These are phyloP conservation scores for Mixornis gularis DNA, from an alignment of 2,113 vertebrate species.

Conservation along the genomic window DNA sequence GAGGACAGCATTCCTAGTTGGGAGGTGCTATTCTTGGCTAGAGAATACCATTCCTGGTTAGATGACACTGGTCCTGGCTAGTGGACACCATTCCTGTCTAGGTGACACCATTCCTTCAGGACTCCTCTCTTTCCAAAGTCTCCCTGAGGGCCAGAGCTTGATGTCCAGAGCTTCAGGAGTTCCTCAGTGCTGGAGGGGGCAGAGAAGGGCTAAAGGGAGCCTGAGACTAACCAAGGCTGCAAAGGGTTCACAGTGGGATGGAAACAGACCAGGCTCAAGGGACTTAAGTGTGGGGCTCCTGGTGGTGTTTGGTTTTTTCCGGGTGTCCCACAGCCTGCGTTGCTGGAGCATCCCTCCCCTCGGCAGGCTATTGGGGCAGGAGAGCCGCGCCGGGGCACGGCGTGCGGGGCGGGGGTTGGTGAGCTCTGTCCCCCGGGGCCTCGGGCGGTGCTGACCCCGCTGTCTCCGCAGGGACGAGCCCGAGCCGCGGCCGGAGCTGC, in stretches of 20 bases:
- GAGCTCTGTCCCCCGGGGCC: accelerated
- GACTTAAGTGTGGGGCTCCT: background rate
- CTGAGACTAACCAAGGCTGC: background rate
- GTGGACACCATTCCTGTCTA: background rate
- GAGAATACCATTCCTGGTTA: background rate
- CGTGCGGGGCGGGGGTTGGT: background rate
- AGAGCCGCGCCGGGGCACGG: background rate
- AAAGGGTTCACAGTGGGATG: background rate
- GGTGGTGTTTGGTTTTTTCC: background rate
- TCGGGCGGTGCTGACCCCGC: background rate
- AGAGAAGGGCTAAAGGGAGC: background rate
- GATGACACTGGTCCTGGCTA: background rate
- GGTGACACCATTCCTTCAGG: background rate
- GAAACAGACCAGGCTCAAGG: background rate
- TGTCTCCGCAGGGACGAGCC: conserved; percentile 67
- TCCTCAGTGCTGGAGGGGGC: background rate
- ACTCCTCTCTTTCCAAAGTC: background rate
- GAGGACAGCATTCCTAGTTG: background rate
- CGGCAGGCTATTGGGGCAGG: accelerated
- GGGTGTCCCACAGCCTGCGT: accelerated
- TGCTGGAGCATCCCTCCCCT: background rate
- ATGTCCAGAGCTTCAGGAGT: background rate
- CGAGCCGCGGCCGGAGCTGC: conserved; percentile 56
- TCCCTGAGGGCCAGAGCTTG: background rate
- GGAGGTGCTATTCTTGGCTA: too few relatives aligned